Percentiles rank a stretch among this genome's conserved stretches.
Evolutionary conservation across 2,888 invertebrate species (phyloP).

Genomic region (Dicyrtoma fusca): DNA sequence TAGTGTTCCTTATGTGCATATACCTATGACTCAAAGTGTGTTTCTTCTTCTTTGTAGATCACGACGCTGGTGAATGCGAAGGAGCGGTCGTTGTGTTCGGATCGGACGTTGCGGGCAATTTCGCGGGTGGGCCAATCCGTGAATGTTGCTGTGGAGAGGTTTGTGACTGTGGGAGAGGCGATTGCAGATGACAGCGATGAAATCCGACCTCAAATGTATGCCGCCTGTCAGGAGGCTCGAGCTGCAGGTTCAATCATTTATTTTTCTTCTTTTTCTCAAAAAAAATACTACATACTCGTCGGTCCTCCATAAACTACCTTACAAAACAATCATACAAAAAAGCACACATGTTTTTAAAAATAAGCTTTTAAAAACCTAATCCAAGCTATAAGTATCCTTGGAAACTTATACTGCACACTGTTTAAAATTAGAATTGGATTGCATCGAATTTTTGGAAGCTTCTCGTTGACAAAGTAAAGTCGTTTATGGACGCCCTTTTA

Average conservation of each 20-base stretch:
- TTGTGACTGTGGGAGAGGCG: slow-evolving; percentile 97
- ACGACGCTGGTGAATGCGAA: slow-evolving; percentile 85
- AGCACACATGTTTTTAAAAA: too few species aligned
- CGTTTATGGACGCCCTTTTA: too few species aligned
- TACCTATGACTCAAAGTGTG: too few species aligned
- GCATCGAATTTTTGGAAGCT: too few species aligned
- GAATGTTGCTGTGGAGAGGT: slow-evolving; percentile 94
- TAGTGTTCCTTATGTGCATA: too few species aligned
- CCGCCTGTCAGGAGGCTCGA: slow-evolving; percentile 95
- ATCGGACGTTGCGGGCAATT: slow-evolving; percentile 64
- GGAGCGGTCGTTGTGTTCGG: slow-evolving; percentile 66
- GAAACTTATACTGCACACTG: too few species aligned
- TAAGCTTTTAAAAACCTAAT: too few species aligned
- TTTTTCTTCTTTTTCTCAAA: background rate
- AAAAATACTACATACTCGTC: background rate
- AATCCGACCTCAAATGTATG: slow-evolving; percentile 96
- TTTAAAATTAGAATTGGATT: too few species aligned
- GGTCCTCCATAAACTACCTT: too few species aligned
- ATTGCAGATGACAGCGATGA: slow-evolving; percentile 98
- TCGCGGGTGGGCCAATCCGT: slow-evolving; percentile 94
- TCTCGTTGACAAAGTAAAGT: too few species aligned
- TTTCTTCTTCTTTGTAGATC: slow-evolving; percentile 65
- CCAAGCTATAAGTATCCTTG: too few species aligned
- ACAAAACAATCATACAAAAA: too few species aligned
- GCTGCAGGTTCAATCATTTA: slow-evolving; percentile 66